Conservation (phyloP, 2,888 invertebrate genomes). For the Acanthoscelides obtectus region DNA sequence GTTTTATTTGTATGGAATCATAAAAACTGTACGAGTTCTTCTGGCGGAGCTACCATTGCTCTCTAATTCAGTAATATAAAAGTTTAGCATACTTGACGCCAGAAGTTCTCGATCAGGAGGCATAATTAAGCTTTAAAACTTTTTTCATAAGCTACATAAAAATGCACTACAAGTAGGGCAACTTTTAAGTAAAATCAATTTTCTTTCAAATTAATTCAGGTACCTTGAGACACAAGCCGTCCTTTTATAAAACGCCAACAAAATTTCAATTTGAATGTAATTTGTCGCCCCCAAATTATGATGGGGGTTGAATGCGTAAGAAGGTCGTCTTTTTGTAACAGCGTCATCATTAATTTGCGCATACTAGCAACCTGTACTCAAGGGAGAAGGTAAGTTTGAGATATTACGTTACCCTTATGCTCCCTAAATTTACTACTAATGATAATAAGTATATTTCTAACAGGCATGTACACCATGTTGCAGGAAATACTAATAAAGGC, state of each 20-base stretch:
- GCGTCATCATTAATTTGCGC: too few species aligned
- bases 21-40: neutral
- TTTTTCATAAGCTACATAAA: neutral
- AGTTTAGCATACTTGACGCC: neutral
- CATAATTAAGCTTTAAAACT: neutral
- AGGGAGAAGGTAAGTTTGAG: too few species aligned
- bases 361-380: too few species aligned
- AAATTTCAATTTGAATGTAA: too few species aligned
- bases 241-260: neutral
- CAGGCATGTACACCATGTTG: too few species aligned
- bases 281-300: too few species aligned
- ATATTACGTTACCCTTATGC: too few species aligned
- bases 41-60: neutral
- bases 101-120: neutral
- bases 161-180: neutral
- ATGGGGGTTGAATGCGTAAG: too few species aligned
- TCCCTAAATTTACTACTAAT: too few species aligned
- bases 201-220: neutral
- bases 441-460: too few species aligned
- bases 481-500: too few species aligned
- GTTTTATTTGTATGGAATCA: neutral
- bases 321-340: too few species aligned
- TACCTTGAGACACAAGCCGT: neutral
- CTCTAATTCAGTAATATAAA: neutral
- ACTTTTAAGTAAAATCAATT: neutral